These are phyloP conservation scores for Entomyzon cyanotis DNA, from an alignment of 2,113 vertebrate species.

Conservation along the genomic window DNA sequence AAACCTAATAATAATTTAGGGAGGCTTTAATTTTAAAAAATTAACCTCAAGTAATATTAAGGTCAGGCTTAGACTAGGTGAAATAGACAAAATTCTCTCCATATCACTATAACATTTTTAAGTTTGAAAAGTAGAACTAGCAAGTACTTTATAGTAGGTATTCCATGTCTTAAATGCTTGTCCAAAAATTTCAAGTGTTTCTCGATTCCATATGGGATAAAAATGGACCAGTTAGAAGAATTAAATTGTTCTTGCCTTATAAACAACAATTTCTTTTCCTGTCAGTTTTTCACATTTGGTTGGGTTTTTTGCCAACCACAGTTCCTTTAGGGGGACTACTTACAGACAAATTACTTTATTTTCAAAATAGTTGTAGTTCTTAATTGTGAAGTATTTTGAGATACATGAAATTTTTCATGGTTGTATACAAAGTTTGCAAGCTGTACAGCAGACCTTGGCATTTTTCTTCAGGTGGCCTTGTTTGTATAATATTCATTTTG, in stretches of 20 bases:
- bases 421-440: background rate
- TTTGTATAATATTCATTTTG: background rate
- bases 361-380: background rate
- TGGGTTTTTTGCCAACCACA: background rate
- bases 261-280: background rate
- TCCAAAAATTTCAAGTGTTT: background rate
- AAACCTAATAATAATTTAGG: background rate
- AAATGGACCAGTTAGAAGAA: background rate
- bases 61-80: background rate
- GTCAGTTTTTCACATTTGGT: background rate
- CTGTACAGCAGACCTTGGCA: background rate
- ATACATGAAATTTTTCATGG: background rate
- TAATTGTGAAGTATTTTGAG: background rate
- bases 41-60: background rate
- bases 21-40: background rate
- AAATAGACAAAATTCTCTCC: background rate
- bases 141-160: background rate
- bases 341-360: background rate
- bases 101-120: background rate
- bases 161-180: background rate
- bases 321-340: background rate
- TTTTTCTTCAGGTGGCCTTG: background rate
- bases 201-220: background rate
- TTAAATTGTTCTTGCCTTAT: background rate
- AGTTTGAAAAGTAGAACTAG: background rate